phyloP scores from a whole-genome alignment of 2,113 vertebrate genomes.

The Laticauda laticaudata region DNA sequence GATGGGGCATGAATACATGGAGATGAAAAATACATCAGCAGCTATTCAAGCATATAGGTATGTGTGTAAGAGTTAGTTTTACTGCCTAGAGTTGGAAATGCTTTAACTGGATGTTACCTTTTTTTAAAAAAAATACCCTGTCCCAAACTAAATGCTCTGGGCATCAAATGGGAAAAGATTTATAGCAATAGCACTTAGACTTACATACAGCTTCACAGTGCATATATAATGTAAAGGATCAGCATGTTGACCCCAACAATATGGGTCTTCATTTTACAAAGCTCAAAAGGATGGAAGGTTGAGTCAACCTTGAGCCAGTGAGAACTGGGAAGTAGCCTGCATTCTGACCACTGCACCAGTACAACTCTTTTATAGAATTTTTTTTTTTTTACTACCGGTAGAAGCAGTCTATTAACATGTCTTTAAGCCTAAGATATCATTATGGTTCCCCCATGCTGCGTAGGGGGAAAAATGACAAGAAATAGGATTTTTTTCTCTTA shows the following conservation, averaged over 20 bases:
- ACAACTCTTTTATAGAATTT: neutral
- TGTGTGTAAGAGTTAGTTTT: slow-evolving; percentile 33
- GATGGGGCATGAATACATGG: slow-evolving; percentile 99
- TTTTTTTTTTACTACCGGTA: neutral
- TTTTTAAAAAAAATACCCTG: neutral
- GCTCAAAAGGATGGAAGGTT: neutral
- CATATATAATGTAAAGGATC: neutral
- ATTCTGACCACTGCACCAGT: neutral
- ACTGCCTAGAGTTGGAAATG: neutral
- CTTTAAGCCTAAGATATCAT: neutral
- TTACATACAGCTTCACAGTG: neutral
- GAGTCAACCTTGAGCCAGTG: neutral
- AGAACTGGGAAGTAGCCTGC: neutral
- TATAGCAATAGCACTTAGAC: neutral
- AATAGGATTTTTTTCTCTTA: neutral
- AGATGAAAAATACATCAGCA: slow-evolving; percentile 99
- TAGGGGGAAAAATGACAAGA: neutral
- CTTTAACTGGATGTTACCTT: neutral
- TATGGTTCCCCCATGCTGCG: neutral
- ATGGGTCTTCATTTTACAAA: neutral
- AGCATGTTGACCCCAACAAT: neutral
- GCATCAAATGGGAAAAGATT: neutral
- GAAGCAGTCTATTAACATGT: neutral
- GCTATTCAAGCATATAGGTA: slow-evolving; percentile 97
- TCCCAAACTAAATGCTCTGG: neutral